Evolutionary conservation across 2,113 vertebrate species (phyloP).

Genomic region (Lepus americanus): DNA sequence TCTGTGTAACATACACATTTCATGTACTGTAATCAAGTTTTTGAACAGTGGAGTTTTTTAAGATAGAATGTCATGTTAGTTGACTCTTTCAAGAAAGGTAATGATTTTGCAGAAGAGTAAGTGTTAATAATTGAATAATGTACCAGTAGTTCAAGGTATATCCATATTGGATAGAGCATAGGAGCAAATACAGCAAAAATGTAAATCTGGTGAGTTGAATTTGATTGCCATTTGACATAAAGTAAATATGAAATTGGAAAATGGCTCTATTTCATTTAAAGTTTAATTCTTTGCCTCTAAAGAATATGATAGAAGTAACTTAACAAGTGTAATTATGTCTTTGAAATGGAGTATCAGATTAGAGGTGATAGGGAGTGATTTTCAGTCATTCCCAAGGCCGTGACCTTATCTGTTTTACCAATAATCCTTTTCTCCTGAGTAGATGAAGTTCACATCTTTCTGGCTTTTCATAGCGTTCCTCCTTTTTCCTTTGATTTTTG

Average conservation of each 20-base stretch:
- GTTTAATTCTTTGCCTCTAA: neutral
- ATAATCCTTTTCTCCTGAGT: slow-evolving; percentile 77
- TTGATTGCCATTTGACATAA: slow-evolving; percentile 24
- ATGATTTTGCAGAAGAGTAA: slow-evolving; percentile 24
- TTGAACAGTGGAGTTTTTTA: neutral
- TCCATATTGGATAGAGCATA: neutral
- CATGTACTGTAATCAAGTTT: neutral
- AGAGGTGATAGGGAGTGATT: neutral
- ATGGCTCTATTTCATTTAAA: neutral
- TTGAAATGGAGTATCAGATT: neutral
- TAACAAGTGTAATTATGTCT: neutral
- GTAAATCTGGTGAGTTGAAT: neutral
- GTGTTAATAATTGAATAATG: slow-evolving; percentile 62
- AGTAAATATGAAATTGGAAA: neutral
- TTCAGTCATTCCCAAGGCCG: neutral
- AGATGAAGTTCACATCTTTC: slow-evolving; percentile 77
- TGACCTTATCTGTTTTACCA: slow-evolving; percentile 56
- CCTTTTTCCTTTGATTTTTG: slow-evolving; percentile 73
- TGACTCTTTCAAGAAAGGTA: slow-evolving; percentile 55
- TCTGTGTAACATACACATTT: neutral
- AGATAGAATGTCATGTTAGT: slow-evolving; percentile 44
- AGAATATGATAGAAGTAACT: neutral
- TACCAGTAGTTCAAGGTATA: neutral
- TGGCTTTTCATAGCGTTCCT: neutral
- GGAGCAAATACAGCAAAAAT: neutral